Evolutionary conservation across 35 echinoderm and acorn worm genomes (phyloP).

Genomic region (Holothuria glaberrima): DNA sequence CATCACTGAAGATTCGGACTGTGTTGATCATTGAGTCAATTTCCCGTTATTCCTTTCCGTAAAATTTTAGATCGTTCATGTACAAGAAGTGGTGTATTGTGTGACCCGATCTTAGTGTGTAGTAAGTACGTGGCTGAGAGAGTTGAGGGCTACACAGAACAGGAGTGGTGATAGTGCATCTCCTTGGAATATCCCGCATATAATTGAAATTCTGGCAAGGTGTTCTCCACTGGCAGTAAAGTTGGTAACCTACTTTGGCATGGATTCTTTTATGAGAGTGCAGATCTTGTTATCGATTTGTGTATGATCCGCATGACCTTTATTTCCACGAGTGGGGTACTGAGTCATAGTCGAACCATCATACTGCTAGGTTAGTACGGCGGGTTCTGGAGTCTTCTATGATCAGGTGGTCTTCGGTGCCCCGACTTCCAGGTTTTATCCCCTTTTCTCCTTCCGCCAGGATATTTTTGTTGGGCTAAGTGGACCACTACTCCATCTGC

Average conservation of each 20-base stretch:
- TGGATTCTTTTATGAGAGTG: background rate
- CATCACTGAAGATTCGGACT: no score
- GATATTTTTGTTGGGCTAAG: background rate
- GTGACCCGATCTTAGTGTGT: slow-evolving; percentile 16
- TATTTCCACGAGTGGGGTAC: slow-evolving; percentile 8
- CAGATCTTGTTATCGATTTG: slow-evolving; percentile 20
- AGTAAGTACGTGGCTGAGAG: slow-evolving; percentile 7
- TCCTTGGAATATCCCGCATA: slow-evolving; percentile 37
- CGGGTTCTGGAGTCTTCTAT: slow-evolving; percentile 20
- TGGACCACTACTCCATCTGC: background rate
- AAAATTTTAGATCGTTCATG: no score
- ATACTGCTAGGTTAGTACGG: background rate
- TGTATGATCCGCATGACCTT: background rate
- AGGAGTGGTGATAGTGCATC: slow-evolving; percentile 23
- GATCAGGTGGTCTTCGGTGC: slow-evolving; percentile 1
- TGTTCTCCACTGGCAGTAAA: background rate
- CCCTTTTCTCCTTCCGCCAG: background rate
- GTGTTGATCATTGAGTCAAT: no score
- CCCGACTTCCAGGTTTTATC: background rate
- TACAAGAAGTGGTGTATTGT: background rate
- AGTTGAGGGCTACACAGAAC: slow-evolving; percentile 5
- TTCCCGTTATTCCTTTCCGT: no score
- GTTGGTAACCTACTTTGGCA: slow-evolving; percentile 14
- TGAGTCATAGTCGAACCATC: slow-evolving; percentile 17
- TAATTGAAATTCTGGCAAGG: background rate